A percentile compares a stretch with the other conserved stretches of the same genome.
Evolutionary conservation across 2,113 vertebrate species (phyloP).

Genomic region (Sapayoa aenigma): DNA sequence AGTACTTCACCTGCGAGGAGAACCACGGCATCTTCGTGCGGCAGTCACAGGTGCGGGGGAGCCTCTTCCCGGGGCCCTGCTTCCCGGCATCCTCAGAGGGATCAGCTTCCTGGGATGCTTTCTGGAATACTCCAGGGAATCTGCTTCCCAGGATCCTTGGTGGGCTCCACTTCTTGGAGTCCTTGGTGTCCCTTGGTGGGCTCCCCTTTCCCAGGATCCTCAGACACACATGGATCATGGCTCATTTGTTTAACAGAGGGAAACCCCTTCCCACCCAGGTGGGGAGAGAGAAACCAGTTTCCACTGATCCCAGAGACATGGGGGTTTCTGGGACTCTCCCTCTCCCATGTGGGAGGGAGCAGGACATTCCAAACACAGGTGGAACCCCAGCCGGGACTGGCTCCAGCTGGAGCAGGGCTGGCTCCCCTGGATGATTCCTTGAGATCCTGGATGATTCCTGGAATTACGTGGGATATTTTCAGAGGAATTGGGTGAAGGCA

Average conservation of each 20-base stretch:
- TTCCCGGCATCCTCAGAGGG: not conserved
- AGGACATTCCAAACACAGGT: rapidly evolving
- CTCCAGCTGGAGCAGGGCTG: not conserved
- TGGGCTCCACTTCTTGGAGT: not conserved
- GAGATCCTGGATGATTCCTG: not conserved
- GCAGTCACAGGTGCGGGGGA: slow-evolving; percentile 85
- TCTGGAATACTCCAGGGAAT: not conserved
- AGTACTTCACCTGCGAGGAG: slow-evolving; percentile 93
- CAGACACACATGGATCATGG: rapidly evolving
- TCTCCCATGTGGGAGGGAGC: rapidly evolving
- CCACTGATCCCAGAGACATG: rapidly evolving
- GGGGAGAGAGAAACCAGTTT: not conserved
- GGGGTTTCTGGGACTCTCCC: rapidly evolving
- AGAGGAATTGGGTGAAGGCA: not conserved
- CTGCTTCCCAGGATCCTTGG: not conserved
- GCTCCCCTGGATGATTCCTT: not conserved
- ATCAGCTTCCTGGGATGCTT: not conserved
- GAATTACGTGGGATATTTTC: not conserved
- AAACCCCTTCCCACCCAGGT: rapidly evolving
- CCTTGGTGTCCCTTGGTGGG: not conserved
- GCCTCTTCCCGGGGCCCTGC: no score
- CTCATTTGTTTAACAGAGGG: rapidly evolving
- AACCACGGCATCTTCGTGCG: slow-evolving; percentile 96
- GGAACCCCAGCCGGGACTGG: not conserved
- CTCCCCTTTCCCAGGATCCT: not conserved